Evolutionary conservation across 2,113 vertebrate species (phyloP), one percentile per base, ranked within the genome.

Genomic region (Octodon degus): DNA sequence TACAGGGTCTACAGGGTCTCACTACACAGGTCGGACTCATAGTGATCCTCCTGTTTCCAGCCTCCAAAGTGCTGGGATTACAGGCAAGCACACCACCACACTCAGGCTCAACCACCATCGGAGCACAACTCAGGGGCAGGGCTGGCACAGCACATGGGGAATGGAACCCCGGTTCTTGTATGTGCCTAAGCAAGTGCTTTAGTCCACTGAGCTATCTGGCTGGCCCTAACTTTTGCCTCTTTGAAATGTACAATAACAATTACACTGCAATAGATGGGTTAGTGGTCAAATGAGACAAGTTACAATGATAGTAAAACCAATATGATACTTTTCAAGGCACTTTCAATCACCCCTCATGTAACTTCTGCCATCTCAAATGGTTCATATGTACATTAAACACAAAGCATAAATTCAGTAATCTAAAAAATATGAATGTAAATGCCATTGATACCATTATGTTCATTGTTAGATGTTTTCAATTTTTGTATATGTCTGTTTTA

Each of bases 221-320:
- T 16, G 16, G 55, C 55, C 55, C 55, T 58, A 58, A 58, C 17
- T 58, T 4, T 58, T 62, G 6, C 17, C 68, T 91, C n/a, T 86
- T 53, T 70, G 50, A 81, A 89, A 77, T 43, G 63, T 40, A 88
- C 1, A 89, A 43, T 19, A 88, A 92, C 47, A 14, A 76, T 30
- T 87, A 50, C 32, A 25, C 30, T 87, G 62, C 25, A 25, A 67
- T 89, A 76, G 58, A 70, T 68, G 77, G 7, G 25, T 40, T 87
- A 86, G 11, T 93, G 53, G 47, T 79, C 74, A 94, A 93, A 96
- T 72, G 91, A 68, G 47, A 89, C 11, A 81, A 16, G 9, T 88
- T 65, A 32, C 25, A 62, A 74, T 88, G 82, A 86, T 17, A 91
- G 11, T 3, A 70, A 89, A 67, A 93, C 19, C 87, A 83, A 91